Evolutionary conservation across 2,113 vertebrate species (phyloP).

Genomic region (Marmota flaviventris): DNA sequence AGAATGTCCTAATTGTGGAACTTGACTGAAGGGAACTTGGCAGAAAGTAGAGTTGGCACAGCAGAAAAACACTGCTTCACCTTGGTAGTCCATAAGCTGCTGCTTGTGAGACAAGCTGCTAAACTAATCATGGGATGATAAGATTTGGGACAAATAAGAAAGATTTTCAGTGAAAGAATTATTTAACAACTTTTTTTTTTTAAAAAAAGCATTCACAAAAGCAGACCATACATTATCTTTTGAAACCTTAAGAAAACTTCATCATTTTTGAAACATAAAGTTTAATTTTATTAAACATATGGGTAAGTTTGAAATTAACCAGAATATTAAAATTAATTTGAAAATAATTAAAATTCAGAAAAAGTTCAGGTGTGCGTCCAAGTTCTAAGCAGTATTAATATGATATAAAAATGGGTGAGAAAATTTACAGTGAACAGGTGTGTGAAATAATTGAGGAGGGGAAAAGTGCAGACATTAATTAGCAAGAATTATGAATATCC

Average conservation of each 20-base stretch:
- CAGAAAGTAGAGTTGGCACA: background rate
- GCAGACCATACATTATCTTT: constrained; percentile 82
- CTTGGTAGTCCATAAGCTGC: background rate
- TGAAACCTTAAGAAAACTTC: constrained; percentile 84
- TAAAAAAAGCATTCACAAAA: constrained; percentile 82
- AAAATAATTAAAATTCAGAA: constrained; percentile 90
- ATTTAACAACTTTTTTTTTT: constrained; percentile 68
- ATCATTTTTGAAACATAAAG: constrained; percentile 83
- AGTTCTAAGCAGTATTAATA: constrained; percentile 85
- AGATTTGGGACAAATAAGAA: constrained; percentile 64
- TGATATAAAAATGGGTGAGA: constrained; percentile 82
- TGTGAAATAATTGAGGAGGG: constrained; percentile 84
- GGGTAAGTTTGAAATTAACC: constrained; percentile 84
- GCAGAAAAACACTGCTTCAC: background rate
- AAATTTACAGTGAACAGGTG: constrained; percentile 90
- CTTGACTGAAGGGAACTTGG: background rate
- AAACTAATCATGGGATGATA: constrained; percentile 45
- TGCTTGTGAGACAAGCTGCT: background rate
- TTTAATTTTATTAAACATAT: constrained; percentile 87
- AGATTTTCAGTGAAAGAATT: constrained; percentile 69
- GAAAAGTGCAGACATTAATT: constrained; percentile 85
- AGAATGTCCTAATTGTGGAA: background rate
- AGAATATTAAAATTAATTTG: constrained; percentile 89
- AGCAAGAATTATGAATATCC: constrained; percentile 84
- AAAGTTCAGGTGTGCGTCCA: constrained; percentile 82